phyloP scores from a whole-genome alignment of 2,888 invertebrate species.

The Sisyra nigra region DNA sequence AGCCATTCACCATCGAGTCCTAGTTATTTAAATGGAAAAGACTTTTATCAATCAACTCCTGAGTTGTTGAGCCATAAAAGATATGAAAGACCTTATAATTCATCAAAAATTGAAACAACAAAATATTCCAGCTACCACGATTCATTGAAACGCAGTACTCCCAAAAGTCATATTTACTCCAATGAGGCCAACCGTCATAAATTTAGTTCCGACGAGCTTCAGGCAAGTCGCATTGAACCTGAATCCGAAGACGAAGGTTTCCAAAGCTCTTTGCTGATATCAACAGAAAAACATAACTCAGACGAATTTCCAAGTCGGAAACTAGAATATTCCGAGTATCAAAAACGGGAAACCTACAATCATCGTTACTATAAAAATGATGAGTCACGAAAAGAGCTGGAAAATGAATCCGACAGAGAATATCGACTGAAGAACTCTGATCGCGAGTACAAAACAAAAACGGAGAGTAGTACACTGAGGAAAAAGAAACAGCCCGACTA shows the following conservation, averaged over 20 bases:
- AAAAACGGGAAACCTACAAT: too few relatives aligned
- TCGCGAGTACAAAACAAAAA: slow-evolving; percentile 30
- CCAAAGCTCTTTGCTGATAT: slow-evolving; percentile 50
- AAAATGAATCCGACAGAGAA: slow-evolving; percentile 16
- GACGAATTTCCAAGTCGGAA: slow-evolving; percentile 31
- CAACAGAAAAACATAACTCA: slow-evolving; percentile 56
- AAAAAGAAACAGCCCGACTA: slow-evolving; percentile 34
- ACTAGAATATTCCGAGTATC: slow-evolving; percentile 8
- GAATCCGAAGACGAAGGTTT: slow-evolving; percentile 57
- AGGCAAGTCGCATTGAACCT: slow-evolving; percentile 23
- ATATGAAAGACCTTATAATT: background rate
- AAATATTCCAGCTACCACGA: slow-evolving; percentile 30
- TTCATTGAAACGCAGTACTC: slow-evolving; percentile 41
- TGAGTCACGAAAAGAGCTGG: slow-evolving; percentile 15
- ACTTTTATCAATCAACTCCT: slow-evolving; percentile 42
- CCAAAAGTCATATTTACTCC: slow-evolving; percentile 23
- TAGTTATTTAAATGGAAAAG: slow-evolving; percentile 23
- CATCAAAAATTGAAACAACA: slow-evolving; percentile 16
- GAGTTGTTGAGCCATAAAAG: slow-evolving; percentile 28
- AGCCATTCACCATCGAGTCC: background rate
- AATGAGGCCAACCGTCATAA: slow-evolving; percentile 25
- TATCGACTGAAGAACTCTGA: slow-evolving; percentile 15
- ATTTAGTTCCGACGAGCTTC: slow-evolving; percentile 14
- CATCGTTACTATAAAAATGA: too few relatives aligned
- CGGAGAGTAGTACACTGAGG: slow-evolving; percentile 27